Evolutionary conservation across 1,140 invertebrate genomes (phyloP).

Genomic region (Heliothis subflexa): DNA sequence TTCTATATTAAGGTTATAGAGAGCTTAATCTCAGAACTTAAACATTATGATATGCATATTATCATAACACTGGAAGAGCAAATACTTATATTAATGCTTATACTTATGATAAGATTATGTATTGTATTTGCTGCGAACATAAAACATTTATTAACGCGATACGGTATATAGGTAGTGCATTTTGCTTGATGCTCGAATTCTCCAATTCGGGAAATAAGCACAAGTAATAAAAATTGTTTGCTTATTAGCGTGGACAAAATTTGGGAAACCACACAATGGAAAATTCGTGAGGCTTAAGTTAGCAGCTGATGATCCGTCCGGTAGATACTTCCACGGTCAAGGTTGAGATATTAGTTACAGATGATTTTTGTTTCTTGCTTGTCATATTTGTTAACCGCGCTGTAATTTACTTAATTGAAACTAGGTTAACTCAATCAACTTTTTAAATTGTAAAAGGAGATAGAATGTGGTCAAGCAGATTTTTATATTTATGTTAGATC

Average conservation of each 20-base stretch:
- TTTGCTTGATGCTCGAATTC: neutral
- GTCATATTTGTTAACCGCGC: neutral
- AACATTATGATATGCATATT: neutral
- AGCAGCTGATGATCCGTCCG: conserved; percentile 3
- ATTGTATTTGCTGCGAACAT: neutral
- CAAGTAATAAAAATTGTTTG: conserved; percentile 1
- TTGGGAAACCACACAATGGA: neutral
- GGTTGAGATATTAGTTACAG: neutral
- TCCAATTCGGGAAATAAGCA: conserved; percentile 7
- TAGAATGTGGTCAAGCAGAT: too few relatives aligned
- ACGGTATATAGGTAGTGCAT: too few relatives aligned
- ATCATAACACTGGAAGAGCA: neutral
- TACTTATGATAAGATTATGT: neutral
- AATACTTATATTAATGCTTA: too few relatives aligned
- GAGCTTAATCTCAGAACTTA: too few relatives aligned
- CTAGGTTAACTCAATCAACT: too few relatives aligned
- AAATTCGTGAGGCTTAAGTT: conserved; percentile 11
- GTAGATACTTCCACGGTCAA: neutral
- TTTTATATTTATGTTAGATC: too few relatives aligned
- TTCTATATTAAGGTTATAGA: neutral
- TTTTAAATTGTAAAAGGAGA: too few relatives aligned
- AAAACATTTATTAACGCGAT: neutral
- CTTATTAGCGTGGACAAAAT: conserved; percentile 9
- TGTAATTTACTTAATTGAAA: neutral
- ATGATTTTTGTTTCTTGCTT: neutral